A percentile compares a stretch with the other conserved stretches of the same genome.
Conservation (phyloP, 2,888 invertebrate species). For the Agrochola circellaris region DNA sequence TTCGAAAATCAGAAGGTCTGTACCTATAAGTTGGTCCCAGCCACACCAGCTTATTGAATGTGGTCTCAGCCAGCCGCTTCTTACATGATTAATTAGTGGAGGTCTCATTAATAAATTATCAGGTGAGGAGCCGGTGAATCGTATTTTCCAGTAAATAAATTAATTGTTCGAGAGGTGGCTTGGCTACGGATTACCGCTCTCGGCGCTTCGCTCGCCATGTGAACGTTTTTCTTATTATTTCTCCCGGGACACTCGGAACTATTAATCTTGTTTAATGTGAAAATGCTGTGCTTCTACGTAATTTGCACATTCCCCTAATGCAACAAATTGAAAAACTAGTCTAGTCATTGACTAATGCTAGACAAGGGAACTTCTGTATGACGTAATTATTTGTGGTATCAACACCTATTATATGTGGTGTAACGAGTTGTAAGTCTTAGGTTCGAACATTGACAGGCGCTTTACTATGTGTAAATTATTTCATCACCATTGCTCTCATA, state of each 20-base stretch:
- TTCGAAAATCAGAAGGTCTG: neutral
- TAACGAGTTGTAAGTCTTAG: no score
- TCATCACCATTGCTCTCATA: neutral
- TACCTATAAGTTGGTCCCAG: neutral
- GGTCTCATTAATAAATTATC: constrained; percentile 41
- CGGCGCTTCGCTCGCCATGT: constrained; percentile 29
- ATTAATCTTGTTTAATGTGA: constrained; percentile 57
- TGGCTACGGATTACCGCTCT: constrained; percentile 38
- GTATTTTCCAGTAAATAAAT: constrained; percentile 51
- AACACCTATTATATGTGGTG: neutral
- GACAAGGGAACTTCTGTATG: neutral
- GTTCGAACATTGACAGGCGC: no score
- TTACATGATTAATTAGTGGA: constrained; percentile 29
- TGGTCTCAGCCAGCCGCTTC: constrained; percentile 3
- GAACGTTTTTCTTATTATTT: constrained; percentile 58
- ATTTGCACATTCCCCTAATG: constrained; percentile 45
- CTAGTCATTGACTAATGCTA: constrained; percentile 22
- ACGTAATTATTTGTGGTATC: neutral
- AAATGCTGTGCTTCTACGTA: constrained; percentile 45
- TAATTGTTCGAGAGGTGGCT: constrained; percentile 37
- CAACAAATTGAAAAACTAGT: constrained; percentile 47
- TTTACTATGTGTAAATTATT: no score
- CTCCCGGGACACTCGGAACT: constrained; percentile 43
- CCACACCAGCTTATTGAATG: constrained; percentile 2
- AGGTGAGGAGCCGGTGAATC: constrained; percentile 14